Percentiles rank a stretch among this genome's conserved stretches.
These are phyloP conservation scores for Cacoxenus indagator DNA, from an alignment of 2,888 invertebrate species.

Conservation along the genomic window DNA sequence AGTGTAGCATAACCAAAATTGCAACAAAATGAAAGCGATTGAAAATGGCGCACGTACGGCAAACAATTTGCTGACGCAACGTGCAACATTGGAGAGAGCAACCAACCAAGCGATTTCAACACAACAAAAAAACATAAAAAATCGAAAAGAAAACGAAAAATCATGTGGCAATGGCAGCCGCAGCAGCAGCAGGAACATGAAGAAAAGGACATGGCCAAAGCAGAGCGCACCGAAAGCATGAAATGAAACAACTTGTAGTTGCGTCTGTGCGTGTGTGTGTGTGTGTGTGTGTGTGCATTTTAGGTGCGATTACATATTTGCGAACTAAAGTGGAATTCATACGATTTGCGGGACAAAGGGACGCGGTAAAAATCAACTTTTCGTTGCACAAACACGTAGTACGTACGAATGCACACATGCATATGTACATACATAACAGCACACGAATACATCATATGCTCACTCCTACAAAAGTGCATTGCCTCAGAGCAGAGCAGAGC, in stretches of 20 bases:
- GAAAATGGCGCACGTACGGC: conserved; percentile 43
- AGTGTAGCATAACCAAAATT: conserved; percentile 26
- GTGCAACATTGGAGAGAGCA: conserved; percentile 1
- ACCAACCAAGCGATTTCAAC: neutral
- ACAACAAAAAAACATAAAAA: no score
- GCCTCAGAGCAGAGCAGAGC: neutral
- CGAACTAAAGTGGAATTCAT: conserved; percentile 56
- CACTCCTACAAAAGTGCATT: no score
- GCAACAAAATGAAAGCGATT: conserved; percentile 25
- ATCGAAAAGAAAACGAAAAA: no score
- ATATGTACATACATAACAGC: no score
- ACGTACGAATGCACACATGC: neutral
- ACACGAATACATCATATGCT: no score
- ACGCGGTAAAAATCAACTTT: neutral
- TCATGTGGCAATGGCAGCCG: no score
- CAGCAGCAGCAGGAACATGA: no score
- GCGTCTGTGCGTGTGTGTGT: conserved; percentile 28
- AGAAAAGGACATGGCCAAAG: neutral
- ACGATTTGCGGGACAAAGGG: conserved; percentile 30
- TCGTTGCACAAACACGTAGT: neutral
- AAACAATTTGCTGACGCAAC: conserved; percentile 49
- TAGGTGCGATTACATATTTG: conserved; percentile 60
- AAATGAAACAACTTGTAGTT: conserved; percentile 8
- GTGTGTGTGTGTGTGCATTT: conserved; percentile 45
- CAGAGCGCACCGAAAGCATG: conserved; percentile 1